Base-by-base conservation (phyloP, 2,113 vertebrate species). In the Sturnus vulgaris region DNA sequence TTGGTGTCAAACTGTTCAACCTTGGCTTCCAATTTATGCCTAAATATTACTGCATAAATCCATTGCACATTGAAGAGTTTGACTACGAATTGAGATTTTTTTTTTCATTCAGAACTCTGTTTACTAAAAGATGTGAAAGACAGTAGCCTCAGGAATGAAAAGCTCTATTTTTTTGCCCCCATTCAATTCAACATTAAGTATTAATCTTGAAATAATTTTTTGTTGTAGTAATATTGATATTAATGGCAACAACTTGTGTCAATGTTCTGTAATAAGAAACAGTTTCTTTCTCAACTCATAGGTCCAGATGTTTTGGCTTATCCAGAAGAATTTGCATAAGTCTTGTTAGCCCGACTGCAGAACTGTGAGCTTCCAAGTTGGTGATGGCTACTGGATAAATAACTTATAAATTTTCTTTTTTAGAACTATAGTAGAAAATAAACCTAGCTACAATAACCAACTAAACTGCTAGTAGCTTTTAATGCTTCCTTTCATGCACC, bases 101-200 rank as follows among this genome's bases (percentile, higher is more conserved):
- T 65, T 61, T 86, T 83, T 44, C 28, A 50, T 88, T 93, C 17
- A 61, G 44, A 93, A 44, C 12, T 59, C 30, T 22, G 25, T 70
- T 59, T 79, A 28, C 50, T 40, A 39, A 68, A 35, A 81, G 5
- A 24, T 71, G 37, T 64, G 35, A 78, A 23, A 64, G 52, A n/a
- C 47, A 23, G 18, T 60, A 79, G 60, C 39, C 27, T 89, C 18
- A 42, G 28, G 37, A 92, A 46, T 42, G 12, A 89, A 73, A 78
- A 85, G 10, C 7, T 63, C 2, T 37, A 1, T 22, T 40, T 56
- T 52, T 37, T 10, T 1, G 0, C 13, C 2, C 12, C 6, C 4
- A 8, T 50, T 33, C 21, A 64, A 20, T 68, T 82, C 46, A 86
- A 65, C 11, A 49, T 9, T 42, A 66, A 59, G 3, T 59, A 24